Base-by-base conservation (phyloP, 2,888 invertebrate genomes). In the Arctia plantaginis region DNA sequence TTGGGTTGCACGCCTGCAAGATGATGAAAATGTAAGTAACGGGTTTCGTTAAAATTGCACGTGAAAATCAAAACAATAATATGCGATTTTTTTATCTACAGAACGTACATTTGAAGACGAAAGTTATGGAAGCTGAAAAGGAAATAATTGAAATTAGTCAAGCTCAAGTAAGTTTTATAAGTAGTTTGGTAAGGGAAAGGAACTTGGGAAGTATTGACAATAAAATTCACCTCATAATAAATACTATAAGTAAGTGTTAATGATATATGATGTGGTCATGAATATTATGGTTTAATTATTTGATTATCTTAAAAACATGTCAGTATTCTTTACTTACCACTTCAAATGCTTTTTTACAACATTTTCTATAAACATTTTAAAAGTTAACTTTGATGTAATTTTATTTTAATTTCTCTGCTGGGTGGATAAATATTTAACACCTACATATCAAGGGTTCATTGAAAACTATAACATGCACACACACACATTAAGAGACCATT, bases 91-190 rank as follows among this genome's bases (percentile, higher is more conserved):
- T 66, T 77, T 79, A 71, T 82, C 93, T 94, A 89, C 93, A 97
- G 97, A 96, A 96, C 85, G 83, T 90, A 65, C 94, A 93, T 74
- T 86, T 96, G 62, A 96, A 95, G 87, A 91, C 92, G 66, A 96
- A 96, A 91, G 96, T 97, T 66, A 94, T 94, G 86, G 96, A 96
- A 85, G 96, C 96, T 79, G 96, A 97, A 90, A 94, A 96, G 83
- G 95, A 96, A 85, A 97, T 97, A 74, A 91, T 96, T 80, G 90
- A 95, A 18, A 95, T 97, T 87, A 96, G 96, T 62, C 96, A 96
- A 88, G 94, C 94, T 82, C 97, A 97, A 95, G 97, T 96, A 93
- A 95, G 95, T 92, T 72, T 70, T 76, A 51, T 35, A n/a, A 59
- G 4, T 27, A 59, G 59, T 59, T 59, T 55, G 20, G 20, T n/a